Evolutionary conservation across 2,888 invertebrate species (phyloP), one percentile per base, ranked within the genome.

Genomic region (Malthinus flaveolus): DNA sequence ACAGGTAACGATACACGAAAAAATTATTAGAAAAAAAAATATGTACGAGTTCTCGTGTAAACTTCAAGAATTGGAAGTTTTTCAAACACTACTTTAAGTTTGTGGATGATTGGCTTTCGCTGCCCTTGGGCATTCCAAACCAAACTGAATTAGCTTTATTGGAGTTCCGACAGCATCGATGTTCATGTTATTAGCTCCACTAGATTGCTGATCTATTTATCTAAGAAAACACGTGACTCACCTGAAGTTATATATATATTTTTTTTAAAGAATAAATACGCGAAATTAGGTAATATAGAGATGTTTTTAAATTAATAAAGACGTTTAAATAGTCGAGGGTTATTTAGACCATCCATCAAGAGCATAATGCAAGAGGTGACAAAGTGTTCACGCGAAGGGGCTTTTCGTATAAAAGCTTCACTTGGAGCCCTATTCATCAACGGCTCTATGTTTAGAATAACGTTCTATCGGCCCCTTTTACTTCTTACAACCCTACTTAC

Each of bases 131-230:
- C 68, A 71, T 72, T 72, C 70, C 68, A 70, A 69, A 69, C 71
- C 71, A 73, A 74, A 74, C 73, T 70, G 73, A 73, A 74, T 75
- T 75, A 75, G 71, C 73, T 73, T 73, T 72, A 72, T 74, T 74
- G 72, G 70, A 74, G 72, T 74, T 75, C 72, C 74, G 73, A 72
- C 71, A 72, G 71, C 73, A 56, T 56, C 60, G 60, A 60, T 56
- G 68, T 73, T 72, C 73, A 74, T 75, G 70, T 73, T 73, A 73
- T 75, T 74, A 75, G 72, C 73, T 72, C 59, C 71, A 72, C 70
- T 73, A 74, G 73, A 75, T 74, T 75, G 73, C 73, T 74, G 75
- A 75, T 75, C 73, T 73, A 73, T 74, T 75, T 75, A 75, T 72
- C 71, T 66, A 67, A 68, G 71, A 71, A 70, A 72, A 59, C 68